Conservation (phyloP, 2,797 vertebrate species). For the Avahi laniger region DNA sequence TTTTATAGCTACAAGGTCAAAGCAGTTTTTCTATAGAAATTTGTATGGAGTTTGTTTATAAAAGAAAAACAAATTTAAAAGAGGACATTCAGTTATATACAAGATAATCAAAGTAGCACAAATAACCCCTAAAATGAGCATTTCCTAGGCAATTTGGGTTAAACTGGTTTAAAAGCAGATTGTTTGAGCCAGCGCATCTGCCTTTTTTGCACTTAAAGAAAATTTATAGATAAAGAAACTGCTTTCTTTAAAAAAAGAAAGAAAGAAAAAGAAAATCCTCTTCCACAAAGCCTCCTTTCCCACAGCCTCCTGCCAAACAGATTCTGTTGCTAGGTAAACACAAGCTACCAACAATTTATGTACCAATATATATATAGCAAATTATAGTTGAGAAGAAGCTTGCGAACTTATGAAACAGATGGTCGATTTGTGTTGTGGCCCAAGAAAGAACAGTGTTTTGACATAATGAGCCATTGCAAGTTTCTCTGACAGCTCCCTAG, state of each 20-base stretch:
- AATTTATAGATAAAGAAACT: conserved; percentile 57
- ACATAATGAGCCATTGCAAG: conserved; percentile 50
- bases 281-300: conserved; percentile 57
- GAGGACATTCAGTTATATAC: conserved; percentile 36
- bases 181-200: neutral
- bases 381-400: conserved; percentile 64
- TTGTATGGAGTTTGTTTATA: conserved; percentile 34
- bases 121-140: conserved; percentile 50
- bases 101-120: conserved; percentile 59
- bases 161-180: conserved; percentile 63
- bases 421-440: conserved; percentile 61
- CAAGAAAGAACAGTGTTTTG: conserved; percentile 62
- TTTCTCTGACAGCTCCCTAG: conserved; percentile 53
- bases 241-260: neutral
- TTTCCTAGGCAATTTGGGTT: conserved; percentile 54
- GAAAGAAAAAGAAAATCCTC: neutral
- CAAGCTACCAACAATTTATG: conserved; percentile 74
- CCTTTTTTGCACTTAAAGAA: conserved; percentile 53
- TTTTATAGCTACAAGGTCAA: conserved; percentile 56
- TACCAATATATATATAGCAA: conserved; percentile 69
- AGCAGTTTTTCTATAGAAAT: conserved; percentile 52
- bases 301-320: conserved; percentile 68
- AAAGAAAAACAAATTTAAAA: conserved; percentile 62
- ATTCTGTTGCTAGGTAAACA: conserved; percentile 79
- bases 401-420: conserved; percentile 69